These are phyloP conservation scores for Triplophysa tibetana DNA, from an alignment of 2,113 vertebrate species.

Conservation along the genomic window DNA sequence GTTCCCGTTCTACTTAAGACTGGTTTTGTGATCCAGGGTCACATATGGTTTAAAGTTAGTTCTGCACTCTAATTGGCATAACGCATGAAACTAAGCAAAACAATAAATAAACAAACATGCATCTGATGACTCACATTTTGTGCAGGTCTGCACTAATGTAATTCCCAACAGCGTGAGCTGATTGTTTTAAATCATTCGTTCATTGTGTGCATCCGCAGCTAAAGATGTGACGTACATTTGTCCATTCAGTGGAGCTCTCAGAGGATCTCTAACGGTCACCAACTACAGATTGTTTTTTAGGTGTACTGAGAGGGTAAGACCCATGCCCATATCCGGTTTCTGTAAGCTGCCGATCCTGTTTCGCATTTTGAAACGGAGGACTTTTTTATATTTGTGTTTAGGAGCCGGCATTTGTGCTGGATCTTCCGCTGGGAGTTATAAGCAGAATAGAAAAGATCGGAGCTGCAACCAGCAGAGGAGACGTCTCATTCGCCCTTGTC, in stretches of 20 bases:
- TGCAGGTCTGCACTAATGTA: not conserved
- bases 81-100: not conserved
- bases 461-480: conserved; percentile 83
- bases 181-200: conserved; percentile 11
- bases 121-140: not conserved
- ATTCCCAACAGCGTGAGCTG: not conserved
- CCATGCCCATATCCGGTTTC: not conserved
- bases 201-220: conserved; percentile 67
- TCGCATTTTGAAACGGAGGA: not conserved
- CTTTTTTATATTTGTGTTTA: conserved; percentile 56
- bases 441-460: conserved; percentile 96
- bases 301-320: conserved; percentile 84
- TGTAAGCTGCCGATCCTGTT: not conserved
- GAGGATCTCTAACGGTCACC: conserved; percentile 89
- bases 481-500: conserved; percentile 88
- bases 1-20: too few relatives aligned
- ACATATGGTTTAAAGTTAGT: not conserved
- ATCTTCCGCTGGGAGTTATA: conserved; percentile 92
- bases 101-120: not conserved
- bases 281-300: conserved; percentile 97
- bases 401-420: conserved; percentile 92
- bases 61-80: too few relatives aligned
- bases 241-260: conserved; percentile 89
- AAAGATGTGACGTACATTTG: conserved; percentile 97
- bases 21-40: too few relatives aligned